phyloP scores from a whole-genome alignment of 1,140 invertebrate species.

The Cecropterus lyciades region DNA sequence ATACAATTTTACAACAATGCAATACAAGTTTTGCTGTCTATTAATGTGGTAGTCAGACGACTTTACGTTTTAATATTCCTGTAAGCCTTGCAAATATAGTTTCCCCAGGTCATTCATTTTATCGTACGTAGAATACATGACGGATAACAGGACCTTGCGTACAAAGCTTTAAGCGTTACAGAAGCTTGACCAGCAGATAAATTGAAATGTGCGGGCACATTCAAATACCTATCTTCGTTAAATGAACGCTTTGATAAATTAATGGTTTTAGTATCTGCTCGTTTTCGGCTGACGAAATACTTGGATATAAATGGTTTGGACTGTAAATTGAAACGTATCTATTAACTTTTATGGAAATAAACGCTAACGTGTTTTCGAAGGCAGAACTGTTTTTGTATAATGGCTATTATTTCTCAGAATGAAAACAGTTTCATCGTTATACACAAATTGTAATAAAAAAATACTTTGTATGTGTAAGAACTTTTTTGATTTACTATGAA shows the following conservation, averaged over 20 bases:
- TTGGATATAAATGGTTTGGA: not conserved
- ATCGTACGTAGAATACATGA: not conserved
- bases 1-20: too few relatives aligned
- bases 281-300: constrained; percentile 11
- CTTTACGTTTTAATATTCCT: too few relatives aligned
- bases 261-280: constrained; percentile 19
- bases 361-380: not conserved
- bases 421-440: too few relatives aligned
- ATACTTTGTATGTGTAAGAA: too few relatives aligned
- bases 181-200: constrained; percentile 24
- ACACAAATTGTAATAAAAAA: too few relatives aligned
- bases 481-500: too few relatives aligned
- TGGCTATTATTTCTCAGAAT: too few relatives aligned
- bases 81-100: too few relatives aligned
- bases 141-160: not conserved
- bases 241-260: constrained; percentile 32
- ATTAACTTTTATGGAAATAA: not conserved
- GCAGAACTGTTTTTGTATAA: too few relatives aligned
- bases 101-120: too few relatives aligned
- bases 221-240: constrained; percentile 33
- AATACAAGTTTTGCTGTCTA: too few relatives aligned
- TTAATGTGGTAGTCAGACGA: too few relatives aligned
- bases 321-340: constrained; percentile 4
- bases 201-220: constrained; percentile 33
- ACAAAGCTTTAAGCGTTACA: constrained; percentile 18